phyloP scores from a whole-genome alignment of 1,140 invertebrate species.

The Teleopsis dalmanni region DNA sequence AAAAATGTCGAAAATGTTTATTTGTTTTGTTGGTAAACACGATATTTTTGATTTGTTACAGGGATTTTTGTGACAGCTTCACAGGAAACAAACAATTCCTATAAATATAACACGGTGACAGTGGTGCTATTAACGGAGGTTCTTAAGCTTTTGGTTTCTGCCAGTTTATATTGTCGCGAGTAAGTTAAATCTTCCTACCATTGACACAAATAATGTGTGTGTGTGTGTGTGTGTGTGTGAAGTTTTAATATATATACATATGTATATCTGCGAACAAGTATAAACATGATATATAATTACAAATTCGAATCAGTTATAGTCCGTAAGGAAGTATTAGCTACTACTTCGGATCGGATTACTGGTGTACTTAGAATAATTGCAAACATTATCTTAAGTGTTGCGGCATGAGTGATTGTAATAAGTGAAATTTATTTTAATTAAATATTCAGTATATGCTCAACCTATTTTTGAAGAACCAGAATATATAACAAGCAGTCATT shows the following conservation, averaged over 20 bases:
- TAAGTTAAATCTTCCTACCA: conserved; percentile 45
- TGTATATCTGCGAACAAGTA: background rate
- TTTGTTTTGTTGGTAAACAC: conserved; percentile 1
- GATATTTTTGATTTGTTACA: conserved; percentile 41
- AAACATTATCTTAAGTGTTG: too few species aligned
- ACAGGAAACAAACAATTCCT: conserved; percentile 69
- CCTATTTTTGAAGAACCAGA: too few species aligned
- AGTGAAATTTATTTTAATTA: too few species aligned
- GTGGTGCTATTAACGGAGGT: conserved; percentile 85
- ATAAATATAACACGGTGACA: conserved; percentile 80
- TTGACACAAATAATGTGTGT: background rate
- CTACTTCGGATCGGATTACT: too few species aligned
- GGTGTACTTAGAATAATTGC: too few species aligned
- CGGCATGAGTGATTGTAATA: too few species aligned
- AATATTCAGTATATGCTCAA: too few species aligned
- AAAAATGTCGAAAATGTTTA: conserved; percentile 11
- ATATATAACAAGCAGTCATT: too few species aligned
- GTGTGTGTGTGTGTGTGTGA: background rate
- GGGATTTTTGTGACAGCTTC: conserved; percentile 86
- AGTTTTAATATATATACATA: background rate
- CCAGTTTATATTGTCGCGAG: conserved; percentile 63
- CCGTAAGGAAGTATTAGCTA: too few species aligned
- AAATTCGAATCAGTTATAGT: too few species aligned
- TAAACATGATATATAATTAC: too few species aligned
- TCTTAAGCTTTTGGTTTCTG: conserved; percentile 71